Base-by-base conservation (phyloP, 2,113 vertebrate species). In the Pomatorhinus ruficollis region DNA sequence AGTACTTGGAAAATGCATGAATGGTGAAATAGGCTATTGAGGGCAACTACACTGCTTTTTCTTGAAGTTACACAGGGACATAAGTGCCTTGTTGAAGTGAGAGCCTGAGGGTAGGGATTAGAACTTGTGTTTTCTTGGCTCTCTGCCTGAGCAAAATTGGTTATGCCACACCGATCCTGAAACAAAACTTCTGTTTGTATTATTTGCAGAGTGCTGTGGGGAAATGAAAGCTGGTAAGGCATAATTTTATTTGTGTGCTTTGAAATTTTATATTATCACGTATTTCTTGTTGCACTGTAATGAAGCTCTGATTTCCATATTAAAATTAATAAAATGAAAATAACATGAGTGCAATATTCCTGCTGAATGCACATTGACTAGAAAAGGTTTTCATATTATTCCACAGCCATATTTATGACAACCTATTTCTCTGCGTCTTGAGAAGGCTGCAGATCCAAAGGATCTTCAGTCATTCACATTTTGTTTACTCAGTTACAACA, bases 321-420 rank as follows among this genome's bases (percentile, higher is more conserved):
- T 93, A 93, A 95, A 94, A 96, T 96, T 97, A 96, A 97, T 97
- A 86, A 96, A 95, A 94, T 90, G 79, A 90, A 94, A 96, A 92
- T 81, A 88, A 78, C 15, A 83, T 19, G 66, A 95, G 83, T 71
- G 35, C 11, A 83, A 93, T 96, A 94, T 94, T 93, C 60, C 71
- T 88, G 42, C 59, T 97, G 87, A 95, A 96, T 96, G 42, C 93
- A 86, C 54, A 53, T 54, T 88, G 71, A 94, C 64, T 94, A 65
- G 17, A 74, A 35, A 88, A 83, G 31, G 24, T 66, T 96, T 89
- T 86, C 33, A 10, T 83, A 90, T 90, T 95, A 65, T 91, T 96
- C 49, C 50, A 59, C 42, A 59, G 60, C 35, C 79, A 60, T 95
- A 92, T 88, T 85, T 78, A 90, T 90, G 47, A 80, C 53, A 85